Evolutionary conservation across 2,797 vertebrate species (phyloP), one percentile per base, ranked within the genome.

Genomic region (Meda fulgida): DNA sequence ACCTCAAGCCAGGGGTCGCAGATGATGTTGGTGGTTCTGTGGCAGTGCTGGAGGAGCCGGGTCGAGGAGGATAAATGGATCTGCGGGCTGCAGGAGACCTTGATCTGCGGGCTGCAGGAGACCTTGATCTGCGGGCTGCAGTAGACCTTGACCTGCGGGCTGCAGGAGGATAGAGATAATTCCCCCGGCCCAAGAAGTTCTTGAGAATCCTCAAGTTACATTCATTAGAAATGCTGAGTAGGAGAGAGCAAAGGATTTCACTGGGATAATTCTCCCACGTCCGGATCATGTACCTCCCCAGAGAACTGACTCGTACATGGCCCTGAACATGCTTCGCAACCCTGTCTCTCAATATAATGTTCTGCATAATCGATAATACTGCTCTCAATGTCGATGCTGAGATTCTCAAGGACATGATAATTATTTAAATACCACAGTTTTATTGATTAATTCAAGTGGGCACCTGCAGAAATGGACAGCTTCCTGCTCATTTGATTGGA

Each of bases 371-470:
- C 85, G 21, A 89, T 87, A 71, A 29, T 31, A 36, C 16, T 2
- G 19, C 80, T 34, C 66, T 69, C 48, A 75, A 72, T 81, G 76
- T 65, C 40, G 34, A 29, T 83, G 53, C 78, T 70, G 38, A 65
- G 66, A 71, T 70, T 80, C 85, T 83, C 88, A 89, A 87, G 85
- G 88, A 87, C 83, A 83, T 67, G 77, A 83, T 85, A 78, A 87
- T 89, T 87, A 81, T 87, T 89, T 85, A 87, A 83, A 84, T 80
- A 85, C 43, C 65, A 58, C 63, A 16, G 40, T 46, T 46, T 55
- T 83, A 85, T 83, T 81, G 88, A 85, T 81, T 31, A 77, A 83
- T 77, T 76, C 75, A 19, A 26, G 71, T 29, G 70, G 83, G 76
- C 81, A 77, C 81, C 66, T 77, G 48, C 38, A 23, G 55, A 80